phyloP scores from a whole-genome alignment of 2,888 invertebrate species.

The Saturnia japonica region DNA sequence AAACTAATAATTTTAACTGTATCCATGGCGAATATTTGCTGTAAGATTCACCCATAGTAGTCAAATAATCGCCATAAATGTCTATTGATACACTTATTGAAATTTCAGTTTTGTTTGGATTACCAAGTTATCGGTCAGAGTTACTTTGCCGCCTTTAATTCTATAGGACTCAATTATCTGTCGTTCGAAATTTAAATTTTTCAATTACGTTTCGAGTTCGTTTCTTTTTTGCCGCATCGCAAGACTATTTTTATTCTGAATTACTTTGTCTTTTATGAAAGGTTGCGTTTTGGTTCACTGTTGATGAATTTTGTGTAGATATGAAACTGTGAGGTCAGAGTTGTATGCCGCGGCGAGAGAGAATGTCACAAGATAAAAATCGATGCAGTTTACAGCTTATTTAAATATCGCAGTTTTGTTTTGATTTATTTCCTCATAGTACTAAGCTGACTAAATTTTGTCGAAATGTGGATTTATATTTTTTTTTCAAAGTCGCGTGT shows the following conservation, averaged over 20 bases:
- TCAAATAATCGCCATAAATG: too few relatives aligned
- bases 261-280: background rate
- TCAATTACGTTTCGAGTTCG: background rate
- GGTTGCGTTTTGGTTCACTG: background rate
- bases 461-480: background rate
- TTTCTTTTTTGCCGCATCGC: background rate
- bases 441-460: background rate
- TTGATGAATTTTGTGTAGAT: slow-evolving; percentile 25
- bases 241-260: background rate
- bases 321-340: slow-evolving; percentile 11
- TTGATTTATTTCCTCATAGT: background rate
- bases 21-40: too few relatives aligned
- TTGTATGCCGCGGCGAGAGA: slow-evolving; percentile 9
- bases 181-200: background rate
- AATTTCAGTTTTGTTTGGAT: too few relatives aligned
- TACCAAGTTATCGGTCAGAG: too few relatives aligned
- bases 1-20: too few relatives aligned
- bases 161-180: too few relatives aligned
- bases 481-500: slow-evolving; percentile 1
- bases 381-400: background rate
- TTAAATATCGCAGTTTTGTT: background rate
- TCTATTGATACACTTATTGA: too few relatives aligned
- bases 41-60: too few relatives aligned
- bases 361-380: background rate
- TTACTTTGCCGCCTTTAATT: too few relatives aligned